phyloP scores from a whole-genome alignment of 2,888 invertebrate species.

The Athetis lepigone region DNA sequence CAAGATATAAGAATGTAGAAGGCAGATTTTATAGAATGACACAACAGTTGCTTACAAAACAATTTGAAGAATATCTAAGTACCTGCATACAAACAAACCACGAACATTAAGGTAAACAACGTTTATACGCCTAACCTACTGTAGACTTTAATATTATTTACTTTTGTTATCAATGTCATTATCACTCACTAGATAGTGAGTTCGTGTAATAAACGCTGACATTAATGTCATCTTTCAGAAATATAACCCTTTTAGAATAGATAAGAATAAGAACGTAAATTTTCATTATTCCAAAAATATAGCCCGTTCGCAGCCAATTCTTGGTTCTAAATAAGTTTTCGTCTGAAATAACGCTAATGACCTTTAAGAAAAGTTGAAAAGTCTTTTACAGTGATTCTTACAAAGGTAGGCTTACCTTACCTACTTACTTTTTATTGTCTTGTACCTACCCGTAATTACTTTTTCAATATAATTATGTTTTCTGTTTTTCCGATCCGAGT shows the following conservation, averaged over 20 bases:
- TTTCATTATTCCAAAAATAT: constrained; percentile 41
- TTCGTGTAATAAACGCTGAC: constrained; percentile 51
- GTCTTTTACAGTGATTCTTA: constrained; percentile 25
- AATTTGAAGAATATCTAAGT: constrained; percentile 13
- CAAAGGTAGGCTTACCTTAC: constrained; percentile 4
- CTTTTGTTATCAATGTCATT: constrained; percentile 63
- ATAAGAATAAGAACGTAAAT: constrained; percentile 50
- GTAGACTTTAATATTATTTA: constrained; percentile 44
- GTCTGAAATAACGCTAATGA: constrained; percentile 35
- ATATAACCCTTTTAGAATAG: constrained; percentile 44
- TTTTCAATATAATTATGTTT: constrained; percentile 17
- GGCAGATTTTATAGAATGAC: too few relatives aligned
- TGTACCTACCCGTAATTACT: constrained; percentile 22
- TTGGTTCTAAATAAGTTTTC: constrained; percentile 45
- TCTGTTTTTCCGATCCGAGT: background rate
- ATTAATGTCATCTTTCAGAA: constrained; percentile 43
- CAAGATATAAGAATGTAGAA: too few relatives aligned
- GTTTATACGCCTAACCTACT: constrained; percentile 37
- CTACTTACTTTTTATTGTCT: constrained; percentile 3
- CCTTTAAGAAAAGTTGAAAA: constrained; percentile 28
- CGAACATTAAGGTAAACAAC: constrained; percentile 37
- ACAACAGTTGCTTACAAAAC: background rate
- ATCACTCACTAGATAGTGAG: constrained; percentile 57
- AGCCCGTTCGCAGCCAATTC: constrained; percentile 28
- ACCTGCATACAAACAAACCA: constrained; percentile 6